Evolutionary conservation across 2,888 invertebrate species (phyloP).

Genomic region (Zaprionus lineosus): DNA sequence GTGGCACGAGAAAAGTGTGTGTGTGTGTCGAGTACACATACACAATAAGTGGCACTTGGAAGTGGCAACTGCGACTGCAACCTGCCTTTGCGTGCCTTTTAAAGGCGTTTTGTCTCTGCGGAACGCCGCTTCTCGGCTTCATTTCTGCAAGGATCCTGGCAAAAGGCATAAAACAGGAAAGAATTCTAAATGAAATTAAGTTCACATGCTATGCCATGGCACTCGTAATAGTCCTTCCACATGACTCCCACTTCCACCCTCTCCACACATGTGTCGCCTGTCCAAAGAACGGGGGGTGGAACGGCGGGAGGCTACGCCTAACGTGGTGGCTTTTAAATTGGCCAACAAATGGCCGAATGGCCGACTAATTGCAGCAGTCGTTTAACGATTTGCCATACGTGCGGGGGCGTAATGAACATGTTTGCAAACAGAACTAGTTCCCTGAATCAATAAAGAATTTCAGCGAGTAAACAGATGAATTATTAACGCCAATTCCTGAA

Average conservation of each 20-base stretch:
- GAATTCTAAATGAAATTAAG: slow-evolving; percentile 45
- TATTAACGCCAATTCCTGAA: too few relatives aligned
- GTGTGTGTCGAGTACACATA: slow-evolving; percentile 43
- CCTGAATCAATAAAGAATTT: too few relatives aligned
- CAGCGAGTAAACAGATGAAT: too few relatives aligned
- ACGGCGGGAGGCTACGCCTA: slow-evolving; percentile 3
- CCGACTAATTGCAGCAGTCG: slow-evolving; percentile 34
- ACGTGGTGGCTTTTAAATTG: slow-evolving; percentile 36
- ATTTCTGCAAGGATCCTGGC: slow-evolving; percentile 8
- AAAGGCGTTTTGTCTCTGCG: slow-evolving; percentile 39
- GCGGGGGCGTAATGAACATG: too few relatives aligned
- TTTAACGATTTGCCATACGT: slow-evolving; percentile 18
- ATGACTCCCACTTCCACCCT: background rate
- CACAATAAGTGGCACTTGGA: slow-evolving; percentile 43
- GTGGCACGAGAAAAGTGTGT: too few relatives aligned
- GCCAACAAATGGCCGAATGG: slow-evolving; percentile 16
- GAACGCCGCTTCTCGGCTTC: slow-evolving; percentile 15
- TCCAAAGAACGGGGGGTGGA: too few relatives aligned
- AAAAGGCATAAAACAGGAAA: slow-evolving; percentile 16
- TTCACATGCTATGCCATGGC: background rate
- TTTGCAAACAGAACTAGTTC: too few relatives aligned
- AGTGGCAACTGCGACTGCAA: slow-evolving; percentile 55
- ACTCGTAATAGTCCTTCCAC: too few relatives aligned
- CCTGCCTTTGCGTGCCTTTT: slow-evolving; percentile 45
- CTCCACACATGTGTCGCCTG: background rate